These are phyloP conservation scores for Dermatophagoides farinae DNA, from an alignment of 1,140 invertebrate genomes.

Conservation along the genomic window DNA sequence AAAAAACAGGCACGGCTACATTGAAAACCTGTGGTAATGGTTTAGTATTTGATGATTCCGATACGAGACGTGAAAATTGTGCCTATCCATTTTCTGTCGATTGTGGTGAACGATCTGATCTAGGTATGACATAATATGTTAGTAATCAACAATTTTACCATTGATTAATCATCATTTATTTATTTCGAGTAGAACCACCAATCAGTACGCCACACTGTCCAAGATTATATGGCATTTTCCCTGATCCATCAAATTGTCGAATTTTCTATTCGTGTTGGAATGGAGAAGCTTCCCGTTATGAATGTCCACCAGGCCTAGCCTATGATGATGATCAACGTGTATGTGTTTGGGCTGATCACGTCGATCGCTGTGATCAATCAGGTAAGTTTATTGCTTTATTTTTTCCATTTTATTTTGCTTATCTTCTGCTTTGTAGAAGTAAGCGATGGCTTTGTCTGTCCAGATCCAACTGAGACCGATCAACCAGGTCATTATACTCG, in stretches of 20 bases:
- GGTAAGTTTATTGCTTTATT: neutral
- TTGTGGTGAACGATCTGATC: conserved; percentile 60
- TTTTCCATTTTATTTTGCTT: neutral
- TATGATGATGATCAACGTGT: conserved; percentile 40
- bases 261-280: conserved; percentile 94
- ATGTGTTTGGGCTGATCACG: conserved; percentile 47
- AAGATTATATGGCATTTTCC: conserved; percentile 73
- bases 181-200: conserved; percentile 45
- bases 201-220: conserved; percentile 63
- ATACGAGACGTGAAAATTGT: conserved; percentile 78
- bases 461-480: conserved; percentile 40
- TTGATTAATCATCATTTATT: neutral
- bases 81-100: conserved; percentile 89
- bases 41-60: conserved; percentile 67
- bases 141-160: neutral
- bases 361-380: conserved; percentile 28
- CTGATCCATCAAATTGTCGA: conserved; percentile 66
- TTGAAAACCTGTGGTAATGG: conserved; percentile 84
- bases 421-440: conserved; percentile 34
- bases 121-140: conserved; percentile 34
- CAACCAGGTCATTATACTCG: conserved; percentile 60
- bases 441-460: conserved; percentile 59
- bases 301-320: conserved; percentile 76
- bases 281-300: conserved; percentile 72
- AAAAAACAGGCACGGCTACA: conserved; percentile 37